Conservation (phyloP, 1,140 invertebrate genomes). For the Papilio xuthus region DNA sequence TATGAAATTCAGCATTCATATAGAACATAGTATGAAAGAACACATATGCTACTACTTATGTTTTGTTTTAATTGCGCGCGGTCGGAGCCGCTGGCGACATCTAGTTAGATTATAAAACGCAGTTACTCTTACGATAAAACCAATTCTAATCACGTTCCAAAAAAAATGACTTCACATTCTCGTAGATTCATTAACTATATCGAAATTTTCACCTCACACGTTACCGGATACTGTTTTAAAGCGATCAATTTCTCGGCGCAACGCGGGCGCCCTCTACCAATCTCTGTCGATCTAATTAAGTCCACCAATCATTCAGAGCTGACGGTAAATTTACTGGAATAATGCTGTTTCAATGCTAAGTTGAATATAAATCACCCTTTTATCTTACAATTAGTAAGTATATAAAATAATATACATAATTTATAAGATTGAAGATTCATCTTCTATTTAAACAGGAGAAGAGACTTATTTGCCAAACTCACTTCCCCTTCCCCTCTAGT, state of each 20-base stretch:
- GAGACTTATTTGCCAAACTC: too few species aligned
- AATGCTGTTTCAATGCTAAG: conserved; percentile 14
- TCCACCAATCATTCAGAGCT: conserved; percentile 27
- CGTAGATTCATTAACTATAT: not conserved
- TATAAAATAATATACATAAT: not conserved
- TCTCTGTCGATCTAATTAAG: conserved; percentile 32
- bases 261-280: not conserved
- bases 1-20: too few species aligned
- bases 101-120: too few species aligned
- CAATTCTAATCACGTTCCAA: not conserved
- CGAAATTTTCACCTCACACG: conserved; percentile 10
- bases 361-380: not conserved
- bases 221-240: conserved; percentile 12
- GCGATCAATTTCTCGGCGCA: conserved; percentile 12
- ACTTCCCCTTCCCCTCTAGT: too few species aligned
- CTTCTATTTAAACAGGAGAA: too few species aligned
- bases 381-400: not conserved
- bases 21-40: too few species aligned
- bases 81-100: too few species aligned
- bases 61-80: too few species aligned
- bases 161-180: not conserved
- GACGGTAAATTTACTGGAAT: conserved; percentile 23
- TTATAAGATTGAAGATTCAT: not conserved
- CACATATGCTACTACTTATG: too few species aligned
- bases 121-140: not conserved